Conservation (phyloP, 2,113 vertebrate species). For the Chamaetylas fuelleborni region DNA sequence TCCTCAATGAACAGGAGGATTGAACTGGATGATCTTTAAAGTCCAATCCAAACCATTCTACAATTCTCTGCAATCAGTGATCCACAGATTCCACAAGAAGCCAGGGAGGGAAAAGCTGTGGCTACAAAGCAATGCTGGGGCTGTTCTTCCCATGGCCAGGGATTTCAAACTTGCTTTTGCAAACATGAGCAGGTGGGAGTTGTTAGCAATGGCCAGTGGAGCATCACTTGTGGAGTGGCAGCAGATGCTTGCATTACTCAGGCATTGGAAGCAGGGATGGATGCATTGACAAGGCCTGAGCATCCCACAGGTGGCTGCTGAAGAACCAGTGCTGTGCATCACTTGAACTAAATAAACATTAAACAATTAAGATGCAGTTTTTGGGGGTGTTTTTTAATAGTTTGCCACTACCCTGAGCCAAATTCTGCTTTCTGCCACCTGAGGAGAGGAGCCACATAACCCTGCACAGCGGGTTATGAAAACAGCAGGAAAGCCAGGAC, state of each 20-base stretch:
- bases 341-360: neutral
- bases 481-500: neutral
- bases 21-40: neutral
- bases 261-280: neutral
- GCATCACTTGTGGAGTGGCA: neutral
- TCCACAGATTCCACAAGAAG: neutral
- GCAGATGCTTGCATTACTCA: neutral
- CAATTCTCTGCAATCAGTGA: neutral
- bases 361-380: neutral
- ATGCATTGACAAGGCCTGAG: neutral
- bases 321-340: neutral
- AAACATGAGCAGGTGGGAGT: neutral
- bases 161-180: constrained; percentile 21
- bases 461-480: neutral
- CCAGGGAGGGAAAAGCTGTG: neutral
- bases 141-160: neutral
- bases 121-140: neutral
- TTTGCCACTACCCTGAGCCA: neutral
- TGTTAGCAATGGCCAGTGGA: constrained; percentile 45
- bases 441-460: neutral
- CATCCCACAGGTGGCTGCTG: neutral
- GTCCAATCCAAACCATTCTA: neutral
- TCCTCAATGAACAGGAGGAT: neutral
- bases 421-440: neutral
- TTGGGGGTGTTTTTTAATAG: neutral